These are phyloP conservation scores for Aurelia coerulea DNA, from an alignment of 30 jellyfish, hydroid and myxozoan genomes.

Conservation along the genomic window DNA sequence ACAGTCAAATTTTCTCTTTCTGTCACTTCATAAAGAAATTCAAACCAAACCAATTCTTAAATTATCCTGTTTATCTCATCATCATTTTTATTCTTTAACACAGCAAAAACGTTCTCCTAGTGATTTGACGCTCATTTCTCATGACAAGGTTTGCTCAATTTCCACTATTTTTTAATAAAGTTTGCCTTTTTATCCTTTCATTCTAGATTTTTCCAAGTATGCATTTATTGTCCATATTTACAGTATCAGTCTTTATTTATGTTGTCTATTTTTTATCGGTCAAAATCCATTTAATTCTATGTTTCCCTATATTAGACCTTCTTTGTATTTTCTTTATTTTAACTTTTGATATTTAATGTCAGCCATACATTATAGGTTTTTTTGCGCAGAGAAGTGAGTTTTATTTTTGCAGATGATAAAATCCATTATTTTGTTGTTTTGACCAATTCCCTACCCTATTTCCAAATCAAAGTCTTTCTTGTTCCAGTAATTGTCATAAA, in stretches of 20 bases:
- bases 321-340: not conserved
- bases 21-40: too few species aligned
- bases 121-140: too few species aligned
- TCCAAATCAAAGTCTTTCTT: too few species aligned
- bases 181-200: too few species aligned
- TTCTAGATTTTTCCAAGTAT: too few species aligned
- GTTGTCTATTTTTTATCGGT: not conserved
- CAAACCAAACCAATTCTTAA: too few species aligned
- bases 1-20: too few species aligned
- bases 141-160: too few species aligned
- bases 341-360: not conserved
- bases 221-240: not conserved
- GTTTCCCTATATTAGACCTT: not conserved
- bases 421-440: not conserved
- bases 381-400: not conserved
- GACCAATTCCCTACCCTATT: not conserved
- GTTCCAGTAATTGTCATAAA: not conserved
- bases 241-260: not conserved
- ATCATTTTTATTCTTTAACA: too few species aligned
- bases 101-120: too few species aligned
- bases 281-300: not conserved
- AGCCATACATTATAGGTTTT: not conserved
- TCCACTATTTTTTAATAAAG: too few species aligned
- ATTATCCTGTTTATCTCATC: too few species aligned
- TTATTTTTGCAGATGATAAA: not conserved